Evolutionary conservation across 2,888 invertebrate genomes (phyloP).

Genomic region (Oscheius sp.): DNA sequence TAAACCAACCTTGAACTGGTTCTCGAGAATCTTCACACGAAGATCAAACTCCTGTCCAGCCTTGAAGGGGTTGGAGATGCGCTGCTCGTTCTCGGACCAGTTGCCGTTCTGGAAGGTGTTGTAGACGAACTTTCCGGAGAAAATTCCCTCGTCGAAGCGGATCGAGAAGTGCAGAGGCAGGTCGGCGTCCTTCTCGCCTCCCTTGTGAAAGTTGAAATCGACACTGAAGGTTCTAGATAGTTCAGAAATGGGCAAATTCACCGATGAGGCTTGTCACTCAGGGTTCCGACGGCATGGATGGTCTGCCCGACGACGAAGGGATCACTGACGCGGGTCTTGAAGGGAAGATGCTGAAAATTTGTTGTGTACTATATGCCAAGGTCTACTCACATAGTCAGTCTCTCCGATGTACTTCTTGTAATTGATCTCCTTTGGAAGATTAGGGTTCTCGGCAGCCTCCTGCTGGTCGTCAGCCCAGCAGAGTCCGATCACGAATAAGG

Average conservation of each 20-base stretch:
- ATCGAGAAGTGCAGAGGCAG: conserved; percentile 72
- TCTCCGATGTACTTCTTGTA: conserved; percentile 71
- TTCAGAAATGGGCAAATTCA: conserved; percentile 16
- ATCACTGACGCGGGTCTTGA: conserved; percentile 72
- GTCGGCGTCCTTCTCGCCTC: conserved; percentile 66
- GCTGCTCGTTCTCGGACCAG: conserved; percentile 71
- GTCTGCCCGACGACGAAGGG: conserved; percentile 72
- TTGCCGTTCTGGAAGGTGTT: conserved; percentile 69
- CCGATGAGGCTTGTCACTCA: conserved; percentile 67
- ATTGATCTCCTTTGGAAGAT: conserved; percentile 57
- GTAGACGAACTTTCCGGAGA: conserved; percentile 70
- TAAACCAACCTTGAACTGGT: conserved; percentile 62
- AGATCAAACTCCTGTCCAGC: conserved; percentile 69
- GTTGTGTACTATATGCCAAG: neutral
- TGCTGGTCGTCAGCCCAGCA: conserved; percentile 35
- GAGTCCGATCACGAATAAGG: conserved; percentile 34
- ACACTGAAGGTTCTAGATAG: conserved; percentile 50
- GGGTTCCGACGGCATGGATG: conserved; percentile 70
- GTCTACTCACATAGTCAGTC: conserved; percentile 58
- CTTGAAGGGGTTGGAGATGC: conserved; percentile 70
- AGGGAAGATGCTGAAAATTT: conserved; percentile 65
- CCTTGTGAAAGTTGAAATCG: conserved; percentile 73
- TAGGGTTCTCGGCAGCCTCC: conserved; percentile 40
- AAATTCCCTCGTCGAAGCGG: conserved; percentile 67
- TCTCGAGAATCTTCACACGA: conserved; percentile 68